Conservation (phyloP, 30 jellyfish, hydroid and myxozoan species). For the Hydra vulgaris region DNA sequence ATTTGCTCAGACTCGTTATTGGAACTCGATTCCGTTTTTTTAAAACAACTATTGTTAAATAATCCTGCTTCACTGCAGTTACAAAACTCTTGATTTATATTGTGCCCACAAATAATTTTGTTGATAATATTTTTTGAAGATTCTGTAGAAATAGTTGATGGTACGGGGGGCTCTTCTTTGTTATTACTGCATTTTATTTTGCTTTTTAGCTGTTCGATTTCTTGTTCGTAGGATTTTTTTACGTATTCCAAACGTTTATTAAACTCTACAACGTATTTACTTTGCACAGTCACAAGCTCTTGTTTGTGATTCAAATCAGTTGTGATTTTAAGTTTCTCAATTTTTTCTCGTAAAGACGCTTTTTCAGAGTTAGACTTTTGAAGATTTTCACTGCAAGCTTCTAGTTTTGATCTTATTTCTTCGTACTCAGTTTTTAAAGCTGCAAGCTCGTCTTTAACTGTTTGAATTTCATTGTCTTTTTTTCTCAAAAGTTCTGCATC, state of each 20-base stretch:
- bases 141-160: not conserved
- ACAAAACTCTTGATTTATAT: too few relatives aligned
- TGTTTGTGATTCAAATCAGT: slow-evolving; percentile 20
- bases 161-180: not conserved
- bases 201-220: slow-evolving; percentile 47
- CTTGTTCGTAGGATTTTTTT: slow-evolving; percentile 68
- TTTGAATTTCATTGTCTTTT: slow-evolving; percentile 51
- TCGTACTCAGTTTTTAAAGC: slow-evolving; percentile 15
- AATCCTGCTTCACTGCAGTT: too few relatives aligned
- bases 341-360: slow-evolving; percentile 27
- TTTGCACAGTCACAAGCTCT: slow-evolving; percentile 51
- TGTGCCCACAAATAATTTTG: not conserved
- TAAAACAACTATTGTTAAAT: too few relatives aligned
- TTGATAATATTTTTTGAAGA: not conserved
- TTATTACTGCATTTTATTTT: slow-evolving; percentile 22
- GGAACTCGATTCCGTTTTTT: too few relatives aligned
- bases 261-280: slow-evolving; percentile 60
- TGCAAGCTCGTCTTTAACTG: slow-evolving; percentile 37
- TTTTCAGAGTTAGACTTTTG: slow-evolving; percentile 45
- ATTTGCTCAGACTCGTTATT: too few relatives aligned
- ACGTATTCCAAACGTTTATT: slow-evolving; percentile 62
- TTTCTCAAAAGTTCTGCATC: slow-evolving; percentile 86
- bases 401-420: slow-evolving; percentile 18
- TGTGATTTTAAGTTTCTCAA: slow-evolving; percentile 19
- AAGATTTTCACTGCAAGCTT: slow-evolving; percentile 32